A percentile compares a stretch with the other conserved stretches of the same genome.
Conservation (phyloP, 2,797 vertebrate genomes). For the Leuciscus waleckii region DNA sequence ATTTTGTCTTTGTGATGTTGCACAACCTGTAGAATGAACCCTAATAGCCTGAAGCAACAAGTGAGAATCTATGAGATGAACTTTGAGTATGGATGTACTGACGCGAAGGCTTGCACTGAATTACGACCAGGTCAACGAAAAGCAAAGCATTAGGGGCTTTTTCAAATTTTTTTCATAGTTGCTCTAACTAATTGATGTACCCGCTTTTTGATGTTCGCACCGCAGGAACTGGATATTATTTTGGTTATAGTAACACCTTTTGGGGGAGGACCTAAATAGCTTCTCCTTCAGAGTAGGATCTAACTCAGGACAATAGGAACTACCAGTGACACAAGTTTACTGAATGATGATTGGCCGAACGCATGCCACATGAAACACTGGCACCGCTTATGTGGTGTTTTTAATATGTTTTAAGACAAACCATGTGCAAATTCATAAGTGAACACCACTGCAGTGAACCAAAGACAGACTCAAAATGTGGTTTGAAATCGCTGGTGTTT, state of each 20-base stretch:
- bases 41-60: neutral
- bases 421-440: too few species aligned
- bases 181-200: neutral
- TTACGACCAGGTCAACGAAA: neutral
- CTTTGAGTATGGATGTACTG: neutral
- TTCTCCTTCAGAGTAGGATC: neutral
- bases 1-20: slow-evolving; percentile 15
- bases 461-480: too few species aligned
- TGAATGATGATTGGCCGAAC: neutral
- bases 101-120: neutral
- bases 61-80: neutral
- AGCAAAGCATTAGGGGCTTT: neutral
- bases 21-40: neutral
- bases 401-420: too few species aligned
- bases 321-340: neutral
- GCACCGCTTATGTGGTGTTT: too few species aligned
- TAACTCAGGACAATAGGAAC: neutral
- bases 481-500: too few species aligned
- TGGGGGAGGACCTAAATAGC: neutral
- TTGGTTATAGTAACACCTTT: neutral
- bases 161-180: neutral
- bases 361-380: neutral
- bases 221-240: neutral
- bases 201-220: neutral
- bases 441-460: too few species aligned